A percentile compares a stretch with the other conserved stretches of the same genome.
phyloP scores from a whole-genome alignment of 2,888 invertebrate genomes.

The Parasteatoda lunata region DNA sequence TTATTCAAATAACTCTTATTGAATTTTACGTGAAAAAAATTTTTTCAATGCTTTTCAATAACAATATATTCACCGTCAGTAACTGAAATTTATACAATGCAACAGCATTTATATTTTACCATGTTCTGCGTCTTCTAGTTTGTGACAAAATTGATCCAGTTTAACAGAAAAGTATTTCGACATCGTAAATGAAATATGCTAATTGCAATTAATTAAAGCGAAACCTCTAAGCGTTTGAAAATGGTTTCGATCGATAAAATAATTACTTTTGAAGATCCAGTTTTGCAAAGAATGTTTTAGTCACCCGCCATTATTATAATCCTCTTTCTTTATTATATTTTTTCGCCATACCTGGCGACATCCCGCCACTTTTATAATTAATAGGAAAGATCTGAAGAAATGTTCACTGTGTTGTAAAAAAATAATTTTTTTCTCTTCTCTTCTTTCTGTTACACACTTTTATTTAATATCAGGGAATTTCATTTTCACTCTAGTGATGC shows the following conservation, averaged over 20 bases:
- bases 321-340: constrained; percentile 39
- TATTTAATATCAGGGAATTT: constrained; percentile 47
- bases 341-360: constrained; percentile 24
- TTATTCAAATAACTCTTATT: no score
- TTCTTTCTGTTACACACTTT: constrained; percentile 20
- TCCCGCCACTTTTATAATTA: constrained; percentile 42
- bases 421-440: neutral
- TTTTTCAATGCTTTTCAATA: no score
- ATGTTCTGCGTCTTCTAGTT: no score
- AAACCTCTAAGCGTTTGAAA: constrained; percentile 19
- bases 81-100: no score
- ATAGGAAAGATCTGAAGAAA: constrained; percentile 50
- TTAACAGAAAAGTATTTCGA: constrained; percentile 30
- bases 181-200: constrained; percentile 53
- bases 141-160: no score
- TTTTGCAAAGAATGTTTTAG: constrained; percentile 20
- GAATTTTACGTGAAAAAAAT: no score
- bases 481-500: constrained; percentile 16
- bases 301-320: constrained; percentile 41
- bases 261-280: constrained; percentile 49
- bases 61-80: no score
- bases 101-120: no score
- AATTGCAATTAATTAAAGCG: constrained; percentile 60
- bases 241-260: constrained; percentile 32
- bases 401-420: neutral